These are phyloP conservation scores for Panthera leo DNA, from an alignment of 2,113 vertebrate genomes.

Conservation along the genomic window DNA sequence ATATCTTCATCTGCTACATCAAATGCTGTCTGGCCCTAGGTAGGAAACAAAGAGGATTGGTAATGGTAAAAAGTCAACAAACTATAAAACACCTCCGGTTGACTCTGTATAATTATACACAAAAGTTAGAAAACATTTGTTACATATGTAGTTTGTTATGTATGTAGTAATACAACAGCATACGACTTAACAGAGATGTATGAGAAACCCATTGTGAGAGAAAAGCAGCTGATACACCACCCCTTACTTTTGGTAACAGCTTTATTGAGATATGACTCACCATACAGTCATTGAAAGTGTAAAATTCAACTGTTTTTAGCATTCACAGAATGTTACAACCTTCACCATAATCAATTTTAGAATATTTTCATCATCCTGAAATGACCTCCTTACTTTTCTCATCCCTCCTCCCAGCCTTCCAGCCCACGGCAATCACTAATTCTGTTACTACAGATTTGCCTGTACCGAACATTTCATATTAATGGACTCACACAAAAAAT, in stretches of 20 bases:
- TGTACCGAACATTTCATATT: neutral
- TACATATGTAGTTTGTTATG: neutral
- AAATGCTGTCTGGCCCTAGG: conserved; percentile 96
- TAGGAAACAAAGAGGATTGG: conserved; percentile 13
- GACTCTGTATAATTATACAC: neutral
- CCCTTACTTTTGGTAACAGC: neutral
- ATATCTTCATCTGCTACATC: conserved; percentile 99
- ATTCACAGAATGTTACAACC: neutral
- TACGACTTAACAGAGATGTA: neutral
- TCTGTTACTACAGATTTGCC: neutral
- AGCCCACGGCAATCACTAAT: neutral
- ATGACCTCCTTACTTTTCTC: neutral
- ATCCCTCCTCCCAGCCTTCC: neutral
- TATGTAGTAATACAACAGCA: neutral
- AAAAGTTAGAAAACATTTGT: neutral
- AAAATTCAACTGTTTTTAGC: neutral
- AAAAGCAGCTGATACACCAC: neutral
- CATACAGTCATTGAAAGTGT: neutral
- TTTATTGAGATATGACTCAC: conserved; percentile 14
- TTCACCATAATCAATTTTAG: neutral
- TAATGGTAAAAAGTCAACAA: conserved; percentile 24
- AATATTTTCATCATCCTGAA: neutral
- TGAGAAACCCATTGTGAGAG: neutral
- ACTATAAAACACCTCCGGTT: neutral
- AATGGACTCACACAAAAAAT: neutral